Base-by-base conservation (phyloP, 2,797 vertebrate species). In the Lagorchestes hirsutus region DNA sequence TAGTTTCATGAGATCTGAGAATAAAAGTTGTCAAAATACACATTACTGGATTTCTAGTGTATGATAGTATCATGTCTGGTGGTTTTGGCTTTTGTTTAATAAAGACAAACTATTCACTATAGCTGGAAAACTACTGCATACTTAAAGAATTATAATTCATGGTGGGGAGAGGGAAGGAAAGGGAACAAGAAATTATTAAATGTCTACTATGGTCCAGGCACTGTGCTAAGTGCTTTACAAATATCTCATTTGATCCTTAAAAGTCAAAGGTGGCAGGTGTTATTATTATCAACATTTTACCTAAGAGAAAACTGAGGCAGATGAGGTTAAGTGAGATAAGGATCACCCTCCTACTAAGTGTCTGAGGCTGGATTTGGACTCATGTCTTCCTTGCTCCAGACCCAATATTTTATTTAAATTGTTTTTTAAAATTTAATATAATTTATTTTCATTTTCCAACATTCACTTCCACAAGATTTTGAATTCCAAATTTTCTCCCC, bases 11-110 rank as follows among this genome's bases (percentile, higher is more conserved):
- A 52, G n/a, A 59, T 5, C 91, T 95, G 92, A 55, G 62, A 55
- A 94, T 40, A 29, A 92, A 82, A 96, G 93, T 90, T 91, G 91
- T 52, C 14, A 67, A 96, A 95, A 95, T 74, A 91, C 52, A 87
- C 54, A 91, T 90, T 62, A 57, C 40, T 28, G 93, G 92, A 95
- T 92, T 95, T 94, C 57, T 96, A 50, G 82, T 24, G 5, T 57
- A 3, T 92, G 87, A 90, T 82, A 54, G 46, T 58, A 0, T 94
- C 13, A 46, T 87, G 55, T 92, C 90, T 96, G 46, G 18, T 46
- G 11, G 90, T 6, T 92, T 97, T 95, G 96, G 92, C 93, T 94
- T 94, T 93, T 67, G 13, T 5, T n/a, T 5, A 67, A 67, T 67
- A 67, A 92, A 96, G 91, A 93, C 91, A 54, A 92, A 74, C 6